Base-by-base conservation (phyloP, 2,888 invertebrate species). In the Gymnosoma rotundatum region DNA sequence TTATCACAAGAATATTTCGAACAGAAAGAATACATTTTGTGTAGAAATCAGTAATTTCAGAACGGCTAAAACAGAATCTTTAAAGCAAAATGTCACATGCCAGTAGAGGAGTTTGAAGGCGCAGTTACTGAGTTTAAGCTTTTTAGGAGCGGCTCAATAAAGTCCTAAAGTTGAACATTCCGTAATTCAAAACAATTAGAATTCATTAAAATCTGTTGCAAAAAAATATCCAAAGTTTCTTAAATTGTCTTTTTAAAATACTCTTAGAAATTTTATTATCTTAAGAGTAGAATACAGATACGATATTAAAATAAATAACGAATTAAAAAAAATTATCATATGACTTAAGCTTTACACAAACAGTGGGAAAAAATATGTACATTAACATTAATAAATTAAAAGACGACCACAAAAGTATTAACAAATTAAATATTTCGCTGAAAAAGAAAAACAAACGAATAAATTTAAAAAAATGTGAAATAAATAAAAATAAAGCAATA, bases 271-370 rank as follows among this genome's bases (percentile, higher is more conserved):
- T 18, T 32, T 18, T 52, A 3, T n/a, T 52, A 52, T 20, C 50
- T 52, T 52, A 18, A 18, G 18, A 52, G 0, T 42, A 78, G 63
- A 10, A 42, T 12, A 21, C 5, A 20, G 38, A 58, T 72, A 78
- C 78, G 72, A 64, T 78, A 78, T 70, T 45, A 32, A 56, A 70
- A 21, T 6, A 50, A 50, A 56, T 52, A 16, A 48, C 42, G 14
- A 9, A 25, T 70, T n/a, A n/a, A 86, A 85, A 82, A 87, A 87
- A 42, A 61, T 42, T 72, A 79, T 79, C 80, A 74, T 67, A 80
- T 80, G 80, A 80, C 80, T 78, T 61, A 80, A 80, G 36, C 73
- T 16, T 52, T 64, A 20, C 73, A 60, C 60, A 56, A 74, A 89
- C 32, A 32, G 32, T 32, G 32, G 32, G 4, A 32, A 32, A 32